phyloP scores from a whole-genome alignment of 2,888 invertebrate genomes.

The Lathronympha strigana region DNA sequence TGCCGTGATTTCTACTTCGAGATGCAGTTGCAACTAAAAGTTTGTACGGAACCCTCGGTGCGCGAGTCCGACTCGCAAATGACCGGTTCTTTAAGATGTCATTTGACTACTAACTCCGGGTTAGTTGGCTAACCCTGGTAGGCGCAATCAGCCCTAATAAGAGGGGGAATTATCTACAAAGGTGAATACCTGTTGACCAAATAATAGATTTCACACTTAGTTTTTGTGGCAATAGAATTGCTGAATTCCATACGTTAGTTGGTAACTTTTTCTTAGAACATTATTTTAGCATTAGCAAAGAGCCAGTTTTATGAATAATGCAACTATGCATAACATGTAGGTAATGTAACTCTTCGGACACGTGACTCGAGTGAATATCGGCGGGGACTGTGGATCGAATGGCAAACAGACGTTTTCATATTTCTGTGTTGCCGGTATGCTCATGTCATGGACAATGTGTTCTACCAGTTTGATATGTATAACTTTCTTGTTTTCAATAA shows the following conservation, averaged over 20 bases:
- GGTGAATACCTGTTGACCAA: neutral
- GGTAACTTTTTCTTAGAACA: conserved; percentile 38
- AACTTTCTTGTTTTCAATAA: too few relatives aligned
- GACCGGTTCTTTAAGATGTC: too few relatives aligned
- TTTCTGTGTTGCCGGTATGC: neutral
- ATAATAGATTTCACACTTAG: neutral
- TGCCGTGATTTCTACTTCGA: too few relatives aligned
- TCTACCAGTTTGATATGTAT: too few relatives aligned
- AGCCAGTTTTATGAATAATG: conserved; percentile 66
- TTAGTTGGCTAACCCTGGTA: too few relatives aligned
- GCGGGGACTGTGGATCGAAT: conserved; percentile 67
- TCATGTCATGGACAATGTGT: neutral
- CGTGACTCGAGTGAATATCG: conserved; percentile 70
- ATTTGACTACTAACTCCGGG: too few relatives aligned
- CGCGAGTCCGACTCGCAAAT: too few relatives aligned
- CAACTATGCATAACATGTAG: conserved; percentile 69
- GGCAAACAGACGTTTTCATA: conserved; percentile 50
- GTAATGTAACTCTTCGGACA: conserved; percentile 69
- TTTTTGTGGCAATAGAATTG: neutral
- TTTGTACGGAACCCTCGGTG: too few relatives aligned
- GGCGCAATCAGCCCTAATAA: too few relatives aligned
- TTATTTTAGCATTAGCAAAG: conserved; percentile 31
- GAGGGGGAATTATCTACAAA: too few relatives aligned
- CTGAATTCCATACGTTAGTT: conserved; percentile 25
- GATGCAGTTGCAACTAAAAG: too few relatives aligned